Base-by-base conservation (phyloP, 2,888 invertebrate genomes). In the Microctonus aethiopoides region DNA sequence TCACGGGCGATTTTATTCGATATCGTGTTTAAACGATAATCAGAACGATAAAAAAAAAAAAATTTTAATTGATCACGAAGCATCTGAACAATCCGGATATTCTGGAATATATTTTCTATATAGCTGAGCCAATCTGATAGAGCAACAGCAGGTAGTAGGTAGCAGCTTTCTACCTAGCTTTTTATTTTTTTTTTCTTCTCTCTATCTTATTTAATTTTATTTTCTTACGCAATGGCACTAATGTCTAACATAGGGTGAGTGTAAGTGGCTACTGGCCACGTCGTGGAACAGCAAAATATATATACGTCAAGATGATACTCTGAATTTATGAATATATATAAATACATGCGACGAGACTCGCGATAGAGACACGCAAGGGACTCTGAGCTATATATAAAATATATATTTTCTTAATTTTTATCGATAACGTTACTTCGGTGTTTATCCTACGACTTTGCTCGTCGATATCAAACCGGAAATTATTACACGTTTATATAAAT, bases 81-180 rank as follows among this genome's bases (percentile, higher is more conserved):
- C 59, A 41, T 41, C 46, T 46, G 24, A 46, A 60, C 60, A 26
- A 67, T 67, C 67, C 52, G 67, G 67, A 61, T 67, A 67, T 67
- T 67, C 67, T 51, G 59, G 67, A 67, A 59, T 60, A 32, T 39
- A 60, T 41, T 59, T 56, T 56, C 24, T 56, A 56, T 11, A 7
- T 46, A 67, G 56, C 51, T n/a, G n/a, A 16, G 34, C 60, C 36
- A 61, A 60, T 59, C 60, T 59, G 60, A 39, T 60, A 41, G 60
- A 26, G 34, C 32, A 46, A 16, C 46, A 46, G 46, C 46, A 46
- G 46, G 54, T 34, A 34, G 32, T 36, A 22, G 26, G n/a, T n/a
- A n/a, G n/a, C n/a, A n/a, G n/a, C 54, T 24, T 54, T 56, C 29
- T 56, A 56, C 29, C 13, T 56, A 1, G 4, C 11, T 56, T 2